These are phyloP conservation scores for Macquaria ambigua DNA, from an alignment of 2,113 vertebrate species.

Conservation along the genomic window DNA sequence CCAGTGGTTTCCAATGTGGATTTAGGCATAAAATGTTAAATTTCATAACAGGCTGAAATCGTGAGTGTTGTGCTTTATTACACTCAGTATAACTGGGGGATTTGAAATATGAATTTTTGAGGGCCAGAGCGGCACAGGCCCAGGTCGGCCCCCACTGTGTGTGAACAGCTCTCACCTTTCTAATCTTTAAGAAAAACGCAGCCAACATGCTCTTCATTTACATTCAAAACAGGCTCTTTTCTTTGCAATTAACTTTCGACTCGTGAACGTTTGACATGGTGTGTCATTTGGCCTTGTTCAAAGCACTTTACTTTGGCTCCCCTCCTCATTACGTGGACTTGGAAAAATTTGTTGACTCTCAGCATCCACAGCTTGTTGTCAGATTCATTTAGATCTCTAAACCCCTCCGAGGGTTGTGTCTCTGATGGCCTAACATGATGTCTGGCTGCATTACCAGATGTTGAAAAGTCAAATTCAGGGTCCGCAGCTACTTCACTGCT, in stretches of 20 bases:
- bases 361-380: constrained; percentile 71
- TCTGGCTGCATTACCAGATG: constrained; percentile 71
- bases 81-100: constrained; percentile 11
- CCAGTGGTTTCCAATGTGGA: background rate
- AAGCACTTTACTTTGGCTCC: constrained; percentile 74
- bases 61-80: background rate
- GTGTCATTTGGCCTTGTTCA: constrained; percentile 56
- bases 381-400: constrained; percentile 74
- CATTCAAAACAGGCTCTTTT: constrained; percentile 50
- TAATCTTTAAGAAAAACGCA: constrained; percentile 67
- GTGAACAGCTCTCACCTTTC: constrained; percentile 55
- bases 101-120: constrained; percentile 27
- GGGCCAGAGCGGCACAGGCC: background rate
- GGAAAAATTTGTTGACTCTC: constrained; percentile 71
- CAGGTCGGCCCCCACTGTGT: constrained; percentile 4
- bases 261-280: constrained; percentile 60
- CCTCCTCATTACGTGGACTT: constrained; percentile 63
- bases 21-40: constrained; percentile 4
- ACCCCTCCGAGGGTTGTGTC: constrained; percentile 58
- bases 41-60: background rate
- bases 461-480: constrained; percentile 62
- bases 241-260: constrained; percentile 75
- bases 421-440: constrained; percentile 57
- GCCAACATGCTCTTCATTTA: constrained; percentile 45
- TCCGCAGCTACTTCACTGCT: constrained; percentile 47